These are phyloP conservation scores for Atherinomorus stipes DNA, from an alignment of 2,113 vertebrate genomes.

Conservation along the genomic window DNA sequence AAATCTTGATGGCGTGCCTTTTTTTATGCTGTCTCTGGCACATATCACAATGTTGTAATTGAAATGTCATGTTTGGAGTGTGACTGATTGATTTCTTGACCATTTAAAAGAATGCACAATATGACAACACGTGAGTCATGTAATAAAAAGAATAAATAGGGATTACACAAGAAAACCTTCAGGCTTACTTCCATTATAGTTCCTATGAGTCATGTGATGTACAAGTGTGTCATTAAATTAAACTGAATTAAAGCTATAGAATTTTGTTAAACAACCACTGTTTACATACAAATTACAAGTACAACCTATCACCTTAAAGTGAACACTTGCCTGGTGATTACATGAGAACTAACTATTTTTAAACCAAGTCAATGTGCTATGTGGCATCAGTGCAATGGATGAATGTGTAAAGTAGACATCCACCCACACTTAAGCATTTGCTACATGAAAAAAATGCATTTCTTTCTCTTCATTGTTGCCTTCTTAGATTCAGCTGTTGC, in stretches of 20 bases:
- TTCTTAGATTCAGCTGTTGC: constrained; percentile 9
- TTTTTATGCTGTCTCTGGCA: background rate
- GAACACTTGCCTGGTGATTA: constrained; percentile 4
- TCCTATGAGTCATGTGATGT: too few species aligned
- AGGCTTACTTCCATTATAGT: too few species aligned
- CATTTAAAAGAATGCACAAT: too few species aligned
- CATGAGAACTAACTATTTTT: constrained; percentile 17
- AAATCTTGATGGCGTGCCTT: background rate
- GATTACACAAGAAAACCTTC: too few species aligned
- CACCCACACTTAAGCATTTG: constrained; percentile 9
- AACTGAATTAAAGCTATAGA: constrained; percentile 40
- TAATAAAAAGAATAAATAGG: too few species aligned
- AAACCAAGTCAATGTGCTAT: constrained; percentile 14
- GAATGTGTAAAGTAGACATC: constrained; percentile 18
- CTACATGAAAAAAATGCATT: background rate
- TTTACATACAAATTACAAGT: too few species aligned
- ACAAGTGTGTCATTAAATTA: too few species aligned
- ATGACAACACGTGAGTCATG: too few species aligned
- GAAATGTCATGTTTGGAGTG: too few species aligned
- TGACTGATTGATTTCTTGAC: too few species aligned
- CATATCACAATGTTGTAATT: too few species aligned
- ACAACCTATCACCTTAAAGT: background rate
- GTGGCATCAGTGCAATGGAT: constrained; percentile 14
- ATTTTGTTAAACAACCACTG: constrained; percentile 41
- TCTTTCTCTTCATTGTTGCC: background rate